These are phyloP conservation scores for Aphyosemion australe DNA, from an alignment of 2,113 vertebrate genomes.

Conservation along the genomic window DNA sequence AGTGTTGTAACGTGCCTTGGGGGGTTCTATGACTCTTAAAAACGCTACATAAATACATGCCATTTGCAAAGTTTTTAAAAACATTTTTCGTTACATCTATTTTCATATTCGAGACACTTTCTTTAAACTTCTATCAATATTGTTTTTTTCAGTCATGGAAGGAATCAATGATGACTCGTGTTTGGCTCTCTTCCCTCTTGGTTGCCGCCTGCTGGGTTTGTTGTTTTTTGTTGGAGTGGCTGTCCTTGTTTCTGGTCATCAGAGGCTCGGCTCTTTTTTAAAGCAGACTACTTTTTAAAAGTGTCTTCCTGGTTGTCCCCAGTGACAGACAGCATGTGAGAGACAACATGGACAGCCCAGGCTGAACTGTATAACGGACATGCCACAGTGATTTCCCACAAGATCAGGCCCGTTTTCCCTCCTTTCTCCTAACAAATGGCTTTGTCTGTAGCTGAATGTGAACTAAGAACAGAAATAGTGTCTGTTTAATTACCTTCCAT, in stretches of 20 bases:
- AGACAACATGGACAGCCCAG: constrained; percentile 32
- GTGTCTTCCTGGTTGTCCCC: constrained; percentile 31
- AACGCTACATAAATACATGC: no score
- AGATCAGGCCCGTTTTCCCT: constrained; percentile 23
- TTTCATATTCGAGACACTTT: background rate
- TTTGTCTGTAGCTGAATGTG: constrained; percentile 26
- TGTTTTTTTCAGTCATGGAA: no score
- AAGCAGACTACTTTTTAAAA: constrained; percentile 30
- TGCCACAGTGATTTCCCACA: constrained; percentile 40
- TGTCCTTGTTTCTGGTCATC: constrained; percentile 45
- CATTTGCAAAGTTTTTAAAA: no score
- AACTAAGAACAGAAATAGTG: background rate
- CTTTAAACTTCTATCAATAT: background rate
- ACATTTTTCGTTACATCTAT: background rate
- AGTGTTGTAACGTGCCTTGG: no score
- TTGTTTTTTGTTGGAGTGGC: constrained; percentile 19
- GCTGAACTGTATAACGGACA: constrained; percentile 43
- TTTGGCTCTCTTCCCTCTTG: background rate
- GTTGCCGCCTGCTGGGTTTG: background rate
- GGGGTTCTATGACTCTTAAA: no score
- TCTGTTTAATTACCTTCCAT: constrained; percentile 23
- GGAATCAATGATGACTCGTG: background rate
- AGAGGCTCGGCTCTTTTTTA: constrained; percentile 51
- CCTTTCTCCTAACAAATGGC: constrained; percentile 32
- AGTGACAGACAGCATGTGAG: constrained; percentile 32